phyloP scores from a whole-genome alignment of 1,140 invertebrate genomes.

The Yoshiicerus persimilis region DNA sequence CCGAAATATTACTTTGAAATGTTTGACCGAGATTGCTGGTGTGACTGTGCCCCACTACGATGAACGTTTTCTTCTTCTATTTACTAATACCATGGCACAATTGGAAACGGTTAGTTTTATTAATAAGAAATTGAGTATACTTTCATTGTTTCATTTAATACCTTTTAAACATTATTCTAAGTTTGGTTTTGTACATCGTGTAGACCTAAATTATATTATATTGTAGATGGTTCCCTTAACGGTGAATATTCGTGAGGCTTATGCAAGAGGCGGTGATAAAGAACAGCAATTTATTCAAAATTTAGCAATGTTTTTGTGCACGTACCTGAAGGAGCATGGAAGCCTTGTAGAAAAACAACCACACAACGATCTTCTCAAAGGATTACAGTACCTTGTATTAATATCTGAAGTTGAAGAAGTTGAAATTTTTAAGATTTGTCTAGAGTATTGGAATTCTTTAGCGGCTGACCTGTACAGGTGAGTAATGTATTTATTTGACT shows the following conservation, averaged over 20 bases:
- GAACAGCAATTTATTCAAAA: conserved; percentile 99
- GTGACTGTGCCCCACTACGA: conserved; percentile 84
- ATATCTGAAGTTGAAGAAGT: conserved; percentile 99
- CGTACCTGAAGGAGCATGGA: conserved; percentile 94
- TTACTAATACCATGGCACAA: conserved; percentile 87
- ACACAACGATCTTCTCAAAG: conserved; percentile 72
- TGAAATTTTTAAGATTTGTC: conserved; percentile 99
- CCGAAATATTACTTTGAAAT: conserved; percentile 96
- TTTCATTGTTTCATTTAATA: background rate
- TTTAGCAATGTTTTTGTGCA: conserved; percentile 94
- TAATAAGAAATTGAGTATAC: background rate
- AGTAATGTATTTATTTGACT: background rate
- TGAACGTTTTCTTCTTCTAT: conserved; percentile 84
- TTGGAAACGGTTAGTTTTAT: conserved; percentile 65
- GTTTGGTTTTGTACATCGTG: background rate
- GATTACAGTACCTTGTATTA: conserved; percentile 88
- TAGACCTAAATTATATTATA: background rate
- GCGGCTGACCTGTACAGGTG: conserved; percentile 84
- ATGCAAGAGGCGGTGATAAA: conserved; percentile 87
- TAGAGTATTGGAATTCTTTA: conserved; percentile 98
- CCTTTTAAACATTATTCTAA: background rate
- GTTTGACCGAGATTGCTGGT: conserved; percentile 95
- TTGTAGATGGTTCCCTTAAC: conserved; percentile 79
- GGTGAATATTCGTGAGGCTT: conserved; percentile 88
- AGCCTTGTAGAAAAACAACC: conserved; percentile 79